These are phyloP conservation scores for Cirrhinus molitorella DNA, from an alignment of 2,797 vertebrate genomes.

Conservation along the genomic window DNA sequence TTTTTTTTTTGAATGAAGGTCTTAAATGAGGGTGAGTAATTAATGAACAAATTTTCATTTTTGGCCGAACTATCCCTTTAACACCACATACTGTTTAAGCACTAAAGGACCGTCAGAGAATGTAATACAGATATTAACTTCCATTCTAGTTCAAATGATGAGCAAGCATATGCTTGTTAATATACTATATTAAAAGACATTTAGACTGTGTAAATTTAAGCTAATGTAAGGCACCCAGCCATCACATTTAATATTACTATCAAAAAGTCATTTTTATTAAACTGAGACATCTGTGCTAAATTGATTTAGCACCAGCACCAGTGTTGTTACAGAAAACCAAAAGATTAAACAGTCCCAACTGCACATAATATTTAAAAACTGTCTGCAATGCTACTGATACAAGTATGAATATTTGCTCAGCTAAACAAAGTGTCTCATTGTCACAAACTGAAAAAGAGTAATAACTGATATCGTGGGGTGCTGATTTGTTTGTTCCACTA, in stretches of 20 bases:
- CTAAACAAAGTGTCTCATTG: slow-evolving; percentile 1
- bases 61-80: neutral
- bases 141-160: neutral
- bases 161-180: neutral
- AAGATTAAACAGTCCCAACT: neutral
- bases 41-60: too few relatives aligned
- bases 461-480: neutral
- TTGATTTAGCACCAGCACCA: neutral
- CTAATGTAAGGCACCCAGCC: neutral
- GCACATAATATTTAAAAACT: neutral
- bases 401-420: neutral
- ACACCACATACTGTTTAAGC: neutral
- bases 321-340: neutral
- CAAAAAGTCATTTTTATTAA: slow-evolving; percentile 25
- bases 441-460: neutral
- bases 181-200: neutral
- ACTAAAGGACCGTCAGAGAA: too few relatives aligned
- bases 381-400: neutral
- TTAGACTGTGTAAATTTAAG: slow-evolving; percentile 1
- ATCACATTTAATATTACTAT: slow-evolving; percentile 18
- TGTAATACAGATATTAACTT: neutral
- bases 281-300: slow-evolving; percentile 8
- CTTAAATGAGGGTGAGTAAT: too few relatives aligned
- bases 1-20: too few relatives aligned
- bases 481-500: neutral